Base-by-base conservation (phyloP, 2,888 invertebrate genomes). In the Linnaemya tessellans region DNA sequence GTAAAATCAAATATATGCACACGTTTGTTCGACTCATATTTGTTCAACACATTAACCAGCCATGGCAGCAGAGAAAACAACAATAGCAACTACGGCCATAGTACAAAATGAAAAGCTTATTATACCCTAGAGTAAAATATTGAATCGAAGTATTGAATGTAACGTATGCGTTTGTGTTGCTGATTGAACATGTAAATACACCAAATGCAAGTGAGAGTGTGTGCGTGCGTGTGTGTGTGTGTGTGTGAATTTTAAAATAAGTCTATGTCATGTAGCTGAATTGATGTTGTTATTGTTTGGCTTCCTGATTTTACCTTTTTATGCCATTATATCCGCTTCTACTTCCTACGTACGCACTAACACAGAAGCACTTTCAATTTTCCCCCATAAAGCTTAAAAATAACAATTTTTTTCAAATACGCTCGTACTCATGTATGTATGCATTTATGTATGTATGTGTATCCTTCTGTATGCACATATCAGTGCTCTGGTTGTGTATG, bases 51-150 rank as follows among this genome's bases (percentile, higher is more conserved):
- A 58, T 30, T 30, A 43, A 10, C 74, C 13, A 62, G 25, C 83
- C 15, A 62, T 79, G 60, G 54, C 49, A 64, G 73, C 18, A 20
- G 43, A 10, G 13, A 11, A 2, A 84, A 15, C 41, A 58, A 51
- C 20, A 73, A 79, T 20, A 68, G 43, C 60, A 75, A 18, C 35
- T 49, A 13, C 35, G 43, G 64, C 62, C 86, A 87, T 51, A 11
- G 30, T 60, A 62, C 62, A 87, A 87, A 86, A 84, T 80, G 75
- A 71, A 84, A 90, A 88, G 90, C 90, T 90, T 91, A 91, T 91
- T 90, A 90, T 90, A 88, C 91, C 90, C 91, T 81, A 87, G 90
- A 90, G 91, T 88, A 87, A 91, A 91, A 90, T 90, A 90, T 90
- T 89, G 84, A 87, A 87, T 86, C 78, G 70, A 84, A 84, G 81